Conservation (phyloP, 1,140 invertebrate species). For the Leptonema lineaticorne region DNA sequence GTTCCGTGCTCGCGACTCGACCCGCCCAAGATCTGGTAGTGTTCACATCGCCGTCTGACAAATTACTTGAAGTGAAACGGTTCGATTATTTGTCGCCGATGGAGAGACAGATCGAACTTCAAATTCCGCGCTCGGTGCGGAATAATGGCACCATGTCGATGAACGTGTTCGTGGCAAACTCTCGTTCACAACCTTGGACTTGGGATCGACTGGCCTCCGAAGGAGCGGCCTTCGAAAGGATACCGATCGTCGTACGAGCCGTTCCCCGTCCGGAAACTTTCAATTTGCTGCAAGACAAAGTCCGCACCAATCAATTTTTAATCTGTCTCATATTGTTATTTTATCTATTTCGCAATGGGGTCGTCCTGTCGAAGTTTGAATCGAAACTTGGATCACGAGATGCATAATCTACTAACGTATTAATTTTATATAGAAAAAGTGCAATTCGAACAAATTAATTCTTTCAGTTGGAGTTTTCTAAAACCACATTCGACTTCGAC, state of each 20-base stretch:
- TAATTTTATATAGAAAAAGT: too few species aligned
- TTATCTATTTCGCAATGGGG: slow-evolving; percentile 25
- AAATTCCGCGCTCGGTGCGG: slow-evolving; percentile 68
- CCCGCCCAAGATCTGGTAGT: slow-evolving; percentile 10
- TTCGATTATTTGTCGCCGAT: slow-evolving; percentile 3
- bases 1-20: neutral
- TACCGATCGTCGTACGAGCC: slow-evolving; percentile 67
- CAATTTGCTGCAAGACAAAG: slow-evolving; percentile 68
- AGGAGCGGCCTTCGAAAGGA: slow-evolving; percentile 59
- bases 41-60: neutral
- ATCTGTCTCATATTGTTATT: neutral
- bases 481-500: neutral
- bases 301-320: slow-evolving; percentile 44
- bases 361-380: too few species aligned
- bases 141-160: slow-evolving; percentile 77
- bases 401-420: neutral
- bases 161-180: slow-evolving; percentile 61
- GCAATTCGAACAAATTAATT: too few species aligned
- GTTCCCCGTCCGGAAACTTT: slow-evolving; percentile 74
- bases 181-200: slow-evolving; percentile 53
- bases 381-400: too few species aligned
- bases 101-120: slow-evolving; percentile 56
- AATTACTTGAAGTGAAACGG: neutral
- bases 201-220: slow-evolving; percentile 57
- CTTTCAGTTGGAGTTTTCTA: too few species aligned